Conservation (phyloP, 2,113 vertebrate species). For the Festucalex cinctus region DNA sequence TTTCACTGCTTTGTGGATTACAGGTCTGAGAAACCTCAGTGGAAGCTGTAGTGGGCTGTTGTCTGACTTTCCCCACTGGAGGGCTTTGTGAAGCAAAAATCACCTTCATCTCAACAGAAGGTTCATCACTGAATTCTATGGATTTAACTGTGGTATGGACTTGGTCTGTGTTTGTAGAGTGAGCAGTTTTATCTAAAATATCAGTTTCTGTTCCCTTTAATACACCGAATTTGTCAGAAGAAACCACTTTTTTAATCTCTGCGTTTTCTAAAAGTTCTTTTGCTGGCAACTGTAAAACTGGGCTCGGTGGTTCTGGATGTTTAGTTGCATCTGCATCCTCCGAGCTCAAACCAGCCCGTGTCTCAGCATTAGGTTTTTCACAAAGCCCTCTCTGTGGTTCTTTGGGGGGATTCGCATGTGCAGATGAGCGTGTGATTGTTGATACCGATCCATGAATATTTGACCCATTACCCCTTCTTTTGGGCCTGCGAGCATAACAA, state of each 20-base stretch:
- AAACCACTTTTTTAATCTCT: conserved; percentile 2
- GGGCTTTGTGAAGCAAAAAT: conserved; percentile 41
- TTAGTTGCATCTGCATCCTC: conserved; percentile 5
- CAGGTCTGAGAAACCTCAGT: conserved; percentile 2
- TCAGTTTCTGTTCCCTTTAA: conserved; percentile 4
- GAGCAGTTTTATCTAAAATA: not conserved
- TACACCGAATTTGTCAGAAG: not conserved
- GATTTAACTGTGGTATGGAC: not conserved
- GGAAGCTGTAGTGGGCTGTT: conserved; percentile 7
- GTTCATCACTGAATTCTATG: conserved; percentile 24
- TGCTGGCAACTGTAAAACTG: not conserved
- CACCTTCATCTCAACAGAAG: conserved; percentile 55
- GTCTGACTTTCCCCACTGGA: conserved; percentile 9
- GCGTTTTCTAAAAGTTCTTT: conserved; percentile 7
- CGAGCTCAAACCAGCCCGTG: conserved; percentile 12
- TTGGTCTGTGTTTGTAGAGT: conserved; percentile 8
- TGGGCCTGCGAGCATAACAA: conserved; percentile 59
- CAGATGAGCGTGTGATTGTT: conserved; percentile 53
- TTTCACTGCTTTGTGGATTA: not conserved
- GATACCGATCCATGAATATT: conserved; percentile 41
- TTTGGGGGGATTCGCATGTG: conserved; percentile 45
- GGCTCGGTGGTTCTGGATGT: conserved; percentile 7
- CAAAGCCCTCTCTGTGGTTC: conserved; percentile 1
- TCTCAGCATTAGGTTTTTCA: conserved; percentile 22
- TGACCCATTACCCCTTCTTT: conserved; percentile 42